Percentiles rank a stretch among this genome's conserved stretches.
Evolutionary conservation across 2,113 vertebrate species (phyloP).

Genomic region (Trachemys scripta): DNA sequence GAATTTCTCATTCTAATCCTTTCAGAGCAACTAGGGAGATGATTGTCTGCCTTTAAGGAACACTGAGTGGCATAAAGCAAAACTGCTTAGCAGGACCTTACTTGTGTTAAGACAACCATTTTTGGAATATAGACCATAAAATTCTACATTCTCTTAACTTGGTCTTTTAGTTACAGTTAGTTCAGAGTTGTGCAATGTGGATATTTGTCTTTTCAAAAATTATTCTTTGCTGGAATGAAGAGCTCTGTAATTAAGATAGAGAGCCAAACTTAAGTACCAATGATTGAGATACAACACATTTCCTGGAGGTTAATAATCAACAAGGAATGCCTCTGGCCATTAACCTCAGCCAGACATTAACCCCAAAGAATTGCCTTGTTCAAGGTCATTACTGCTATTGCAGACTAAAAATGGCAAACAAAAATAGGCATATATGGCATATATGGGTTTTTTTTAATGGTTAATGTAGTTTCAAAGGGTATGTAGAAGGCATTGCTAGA

Average conservation of each 20-base stretch:
- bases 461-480: not conserved
- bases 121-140: not conserved
- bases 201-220: not conserved
- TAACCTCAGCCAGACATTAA: not conserved
- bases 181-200: rapidly evolving
- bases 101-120: not conserved
- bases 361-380: not conserved
- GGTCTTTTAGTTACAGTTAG: not conserved
- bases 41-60: not conserved
- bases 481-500: not conserved
- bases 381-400: not conserved
- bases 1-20: not conserved
- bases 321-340: not conserved
- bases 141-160: not conserved
- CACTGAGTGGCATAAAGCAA: not conserved
- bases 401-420: not conserved
- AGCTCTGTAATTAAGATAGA: not conserved
- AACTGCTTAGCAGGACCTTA: not conserved
- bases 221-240: not conserved
- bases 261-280: not conserved
- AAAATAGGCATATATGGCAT: not conserved
- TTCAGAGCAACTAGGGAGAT: not conserved
- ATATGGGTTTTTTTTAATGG: not conserved
- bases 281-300: not conserved
- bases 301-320: not conserved